Base-by-base conservation (phyloP, 2,888 invertebrate genomes). In the Limnephilus lunatus region DNA sequence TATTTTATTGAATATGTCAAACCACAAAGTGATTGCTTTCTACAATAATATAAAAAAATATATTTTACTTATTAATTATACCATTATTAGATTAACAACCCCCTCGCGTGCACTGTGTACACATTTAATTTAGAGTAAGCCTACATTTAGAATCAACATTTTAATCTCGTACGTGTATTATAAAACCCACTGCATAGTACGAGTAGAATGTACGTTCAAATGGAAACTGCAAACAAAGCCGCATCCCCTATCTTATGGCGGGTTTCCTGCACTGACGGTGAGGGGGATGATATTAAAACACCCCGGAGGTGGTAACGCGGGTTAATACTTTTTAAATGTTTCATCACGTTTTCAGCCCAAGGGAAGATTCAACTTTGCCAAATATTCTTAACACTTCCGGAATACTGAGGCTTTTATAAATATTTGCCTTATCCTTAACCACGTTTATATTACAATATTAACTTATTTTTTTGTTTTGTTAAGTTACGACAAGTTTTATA, bases 321-420 rank as follows among this genome's bases (percentile, higher is more conserved):
- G 81, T 91, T 91, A 91, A 88, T 82, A 53, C 91, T 88, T 48
- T 91, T 82, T 91, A 91, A 91, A 88, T 82, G 88, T 91, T 91
- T 91, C 91, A 86, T 91, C 91, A 91, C 86, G 87, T 87, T 87
- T 87, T 87, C 31, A 85, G 85, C 85, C 39, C 39, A n/a, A 14
- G 39, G 85, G n/a, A 85, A 85, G 39, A 85, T 85, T 68, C 39
- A 85, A 85, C 35, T 85, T 85, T 39, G 85, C 44, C 53, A 68
- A 68, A 68, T 68, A 68, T 82, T 82, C 31, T 68, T 7, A 25
- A 68, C 19, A 7, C 53, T 68, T 68, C 53, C 53, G 53, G 53
- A 68, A 25, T 68, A 25, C 53, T 68, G 25, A 68, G 53, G 25
- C 25, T 68, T 68, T 68, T 68, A 5, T 68, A 25, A 19, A 68